phyloP scores from a whole-genome alignment of 2,888 invertebrate species.

The Sepioteuthis lessoniana region DNA sequence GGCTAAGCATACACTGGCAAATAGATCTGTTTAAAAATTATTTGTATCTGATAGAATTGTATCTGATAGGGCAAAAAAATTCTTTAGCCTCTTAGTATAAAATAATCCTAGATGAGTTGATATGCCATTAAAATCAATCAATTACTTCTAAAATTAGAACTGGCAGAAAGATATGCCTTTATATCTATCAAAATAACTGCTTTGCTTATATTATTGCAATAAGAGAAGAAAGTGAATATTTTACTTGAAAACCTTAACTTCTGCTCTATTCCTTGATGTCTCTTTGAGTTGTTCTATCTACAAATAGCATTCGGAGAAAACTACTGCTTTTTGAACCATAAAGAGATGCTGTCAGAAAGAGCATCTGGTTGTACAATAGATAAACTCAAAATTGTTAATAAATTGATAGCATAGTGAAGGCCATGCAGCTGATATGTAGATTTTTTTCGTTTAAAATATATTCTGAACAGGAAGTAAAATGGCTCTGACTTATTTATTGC shows the following conservation, averaged over 20 bases:
- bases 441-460: not conserved
- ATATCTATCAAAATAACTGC: too few species aligned
- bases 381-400: not conserved
- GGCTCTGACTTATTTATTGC: conserved; percentile 13
- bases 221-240: not conserved
- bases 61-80: too few species aligned
- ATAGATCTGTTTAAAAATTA: too few species aligned
- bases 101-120: too few species aligned
- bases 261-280: not conserved
- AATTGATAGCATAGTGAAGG: not conserved
- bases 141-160: too few species aligned
- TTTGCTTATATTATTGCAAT: not conserved
- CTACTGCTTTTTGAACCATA: not conserved
- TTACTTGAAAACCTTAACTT: not conserved
- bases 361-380: not conserved
- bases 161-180: too few species aligned
- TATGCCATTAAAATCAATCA: too few species aligned
- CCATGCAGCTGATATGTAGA: not conserved
- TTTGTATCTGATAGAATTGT: too few species aligned
- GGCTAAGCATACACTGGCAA: too few species aligned
- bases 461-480: not conserved
- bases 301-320: not conserved
- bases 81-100: too few species aligned
- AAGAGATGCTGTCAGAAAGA: not conserved
- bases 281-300: not conserved